Conservation (phyloP, 2,113 vertebrate genomes). For the Copsychus sechellarum region DNA sequence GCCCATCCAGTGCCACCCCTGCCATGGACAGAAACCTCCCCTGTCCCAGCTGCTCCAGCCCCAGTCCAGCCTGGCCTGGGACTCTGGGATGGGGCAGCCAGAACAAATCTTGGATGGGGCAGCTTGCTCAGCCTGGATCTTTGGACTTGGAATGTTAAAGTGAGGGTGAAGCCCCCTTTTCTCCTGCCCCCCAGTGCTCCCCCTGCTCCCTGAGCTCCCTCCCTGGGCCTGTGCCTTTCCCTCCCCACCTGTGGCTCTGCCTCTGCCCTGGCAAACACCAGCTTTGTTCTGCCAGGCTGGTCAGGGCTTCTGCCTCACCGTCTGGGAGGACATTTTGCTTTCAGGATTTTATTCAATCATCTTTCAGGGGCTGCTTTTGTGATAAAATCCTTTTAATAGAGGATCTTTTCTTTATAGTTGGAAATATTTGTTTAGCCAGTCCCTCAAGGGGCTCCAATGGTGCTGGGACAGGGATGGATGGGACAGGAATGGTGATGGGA, state of each 20-base stretch:
- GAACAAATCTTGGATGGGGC: background rate
- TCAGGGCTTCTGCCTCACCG: fast-evolving
- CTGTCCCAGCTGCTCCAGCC: background rate
- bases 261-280: no score
- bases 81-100: background rate
- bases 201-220: fast-evolving
- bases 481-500: no score
- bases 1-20: fast-evolving
- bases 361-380: background rate
- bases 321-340: background rate
- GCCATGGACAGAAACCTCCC: background rate
- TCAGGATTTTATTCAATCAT: background rate
- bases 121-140: background rate
- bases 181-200: fast-evolving
- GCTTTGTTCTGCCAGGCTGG: background rate
- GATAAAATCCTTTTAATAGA: background rate
- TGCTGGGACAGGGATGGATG: no score
- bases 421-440: no score
- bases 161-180: background rate
- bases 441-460: no score
- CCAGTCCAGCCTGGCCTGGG: background rate
- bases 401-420: background rate
- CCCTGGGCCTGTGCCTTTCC: no score
- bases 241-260: no score
- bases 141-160: background rate